Evolutionary conservation across 1,140 invertebrate genomes (phyloP).

Genomic region (Drosophila sp.): DNA sequence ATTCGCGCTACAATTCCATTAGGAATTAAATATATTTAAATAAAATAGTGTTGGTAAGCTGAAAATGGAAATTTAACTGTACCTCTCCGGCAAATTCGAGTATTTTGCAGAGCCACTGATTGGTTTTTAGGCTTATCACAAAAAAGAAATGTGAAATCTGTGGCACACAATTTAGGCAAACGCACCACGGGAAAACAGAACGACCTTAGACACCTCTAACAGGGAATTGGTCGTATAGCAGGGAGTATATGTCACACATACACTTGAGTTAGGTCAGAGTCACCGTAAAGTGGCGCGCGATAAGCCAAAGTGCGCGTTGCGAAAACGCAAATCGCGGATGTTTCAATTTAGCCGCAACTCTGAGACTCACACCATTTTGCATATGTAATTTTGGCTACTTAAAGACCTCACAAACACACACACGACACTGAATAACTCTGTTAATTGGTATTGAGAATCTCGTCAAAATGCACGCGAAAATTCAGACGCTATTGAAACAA

Average conservation of each 20-base stretch:
- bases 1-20: neutral
- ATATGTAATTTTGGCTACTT: constrained; percentile 51
- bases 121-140: constrained; percentile 43
- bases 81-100: constrained; percentile 9
- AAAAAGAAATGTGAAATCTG: constrained; percentile 58
- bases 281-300: constrained; percentile 26
- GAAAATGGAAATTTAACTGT: constrained; percentile 5
- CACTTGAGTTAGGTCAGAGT: constrained; percentile 55
- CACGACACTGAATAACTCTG: constrained; percentile 20
- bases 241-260: constrained; percentile 16
- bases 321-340: constrained; percentile 18
- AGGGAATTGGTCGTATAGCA: neutral
- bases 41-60: constrained; percentile 2
- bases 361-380: constrained; percentile 41
- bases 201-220: constrained; percentile 1
- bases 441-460: constrained; percentile 54
- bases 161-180: constrained; percentile 12
- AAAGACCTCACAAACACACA: constrained; percentile 9
- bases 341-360: constrained; percentile 28
- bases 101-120: constrained; percentile 31
- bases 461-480: constrained; percentile 29
- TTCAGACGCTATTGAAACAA: neutral
- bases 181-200: neutral
- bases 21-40: neutral
- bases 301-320: neutral